Conservation (phyloP, 2,113 vertebrate species). For the Mungos mungo region DNA sequence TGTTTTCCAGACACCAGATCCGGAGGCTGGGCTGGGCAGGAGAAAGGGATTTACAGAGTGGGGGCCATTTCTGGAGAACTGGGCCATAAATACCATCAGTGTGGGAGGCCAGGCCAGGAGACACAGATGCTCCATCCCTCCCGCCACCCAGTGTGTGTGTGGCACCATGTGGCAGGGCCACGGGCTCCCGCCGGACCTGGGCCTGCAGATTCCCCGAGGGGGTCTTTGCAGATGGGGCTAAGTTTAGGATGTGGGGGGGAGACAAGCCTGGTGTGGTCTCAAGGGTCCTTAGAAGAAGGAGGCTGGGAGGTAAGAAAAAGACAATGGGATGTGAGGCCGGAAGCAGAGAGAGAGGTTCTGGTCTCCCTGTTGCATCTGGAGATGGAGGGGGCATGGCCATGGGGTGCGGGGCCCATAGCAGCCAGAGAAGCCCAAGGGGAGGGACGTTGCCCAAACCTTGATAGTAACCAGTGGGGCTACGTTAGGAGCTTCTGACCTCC, state of each 20-base stretch:
- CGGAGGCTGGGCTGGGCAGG: background rate
- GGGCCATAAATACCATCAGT: background rate
- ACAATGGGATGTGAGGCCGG: fast-evolving
- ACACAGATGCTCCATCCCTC: background rate
- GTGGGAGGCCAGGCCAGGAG: background rate
- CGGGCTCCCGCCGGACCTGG: background rate
- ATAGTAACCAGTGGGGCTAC: background rate
- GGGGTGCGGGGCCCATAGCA: fast-evolving
- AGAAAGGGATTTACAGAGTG: background rate
- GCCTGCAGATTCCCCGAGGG: background rate
- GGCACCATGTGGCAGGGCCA: background rate
- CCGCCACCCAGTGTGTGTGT: fast-evolving
- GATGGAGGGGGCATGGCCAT: background rate
- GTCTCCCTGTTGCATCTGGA: background rate
- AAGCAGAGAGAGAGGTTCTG: background rate
- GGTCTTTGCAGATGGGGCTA: background rate
- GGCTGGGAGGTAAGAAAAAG: background rate
- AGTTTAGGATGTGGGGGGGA: background rate
- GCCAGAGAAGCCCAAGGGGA: background rate
- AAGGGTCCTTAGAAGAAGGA: background rate
- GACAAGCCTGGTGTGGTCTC: background rate
- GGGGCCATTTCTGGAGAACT: background rate
- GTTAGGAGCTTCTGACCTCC: background rate
- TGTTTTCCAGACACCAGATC: background rate
- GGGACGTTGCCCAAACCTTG: background rate